Evolutionary conservation across 2,113 vertebrate genomes (phyloP), one percentile per base, ranked within the genome.

Genomic region (Pseudolaguvia tuberculata): DNA sequence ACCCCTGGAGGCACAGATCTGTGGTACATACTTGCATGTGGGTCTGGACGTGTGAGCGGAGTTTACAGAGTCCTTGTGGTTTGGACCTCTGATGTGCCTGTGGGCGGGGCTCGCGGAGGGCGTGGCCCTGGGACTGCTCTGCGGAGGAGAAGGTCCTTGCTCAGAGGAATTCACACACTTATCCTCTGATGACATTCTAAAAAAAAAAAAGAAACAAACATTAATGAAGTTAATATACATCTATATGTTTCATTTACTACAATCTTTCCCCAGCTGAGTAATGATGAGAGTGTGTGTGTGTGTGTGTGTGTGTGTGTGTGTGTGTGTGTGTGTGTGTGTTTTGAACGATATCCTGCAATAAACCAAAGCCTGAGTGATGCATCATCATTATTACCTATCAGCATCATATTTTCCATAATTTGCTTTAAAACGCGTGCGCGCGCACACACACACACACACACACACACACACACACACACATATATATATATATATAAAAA

Each of bases 151-250:
- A 84, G 90, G 87, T 83, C 84, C 82, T 81, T 84, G 83, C 87
- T 87, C 82, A 87, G 86, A 88, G 87, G 86, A 84, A 88, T 88
- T 88, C 88, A 86, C 88, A 85, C 91, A 91, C 91, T 89, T 91
- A 89, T 93, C 91, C 91, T 93, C 92, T 90, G 93, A 90, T 91
- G 92, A 92, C 92, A 94, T 94, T 91, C 92, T 94, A 87, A 1
- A 11, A 25, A 78, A 18, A 62, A 47, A 55, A 47, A 73, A 7
- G 59, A 8, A 31, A 66, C 5, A 5, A 42, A 42, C 39, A 42
- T 8, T 8, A 42, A 8, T 42, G 39, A 57, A 5, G 8, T 17
- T 25, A 7, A 25, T n/a, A n/a, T n/a, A n/a, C n/a, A n/a, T n/a
- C n/a, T n/a, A n/a, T n/a, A n/a, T n/a, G n/a, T n/a, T n/a, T n/a